Conservation (phyloP, 2,797 vertebrate genomes). For the Anomalospiza imberbis region DNA sequence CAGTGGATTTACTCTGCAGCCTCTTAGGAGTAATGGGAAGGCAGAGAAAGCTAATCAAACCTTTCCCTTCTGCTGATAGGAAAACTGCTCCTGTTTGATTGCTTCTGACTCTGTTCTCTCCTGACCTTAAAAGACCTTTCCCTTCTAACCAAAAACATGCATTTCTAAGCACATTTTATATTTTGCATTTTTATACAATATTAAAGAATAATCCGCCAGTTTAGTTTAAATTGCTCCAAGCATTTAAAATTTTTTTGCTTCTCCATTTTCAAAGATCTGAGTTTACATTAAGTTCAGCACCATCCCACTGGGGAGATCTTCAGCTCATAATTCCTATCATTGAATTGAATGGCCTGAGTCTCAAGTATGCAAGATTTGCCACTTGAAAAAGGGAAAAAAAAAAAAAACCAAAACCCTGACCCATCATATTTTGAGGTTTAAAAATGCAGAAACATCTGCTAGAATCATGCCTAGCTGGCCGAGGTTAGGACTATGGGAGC, state of each 20-base stretch:
- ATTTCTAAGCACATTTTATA: neutral
- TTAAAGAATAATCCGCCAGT: neutral
- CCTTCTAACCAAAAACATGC: neutral
- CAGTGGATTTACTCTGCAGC: neutral
- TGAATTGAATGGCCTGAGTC: neutral
- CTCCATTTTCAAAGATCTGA: constrained; percentile 4
- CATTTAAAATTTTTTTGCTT: neutral
- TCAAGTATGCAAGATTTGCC: neutral
- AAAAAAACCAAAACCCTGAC: neutral
- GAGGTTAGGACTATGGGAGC: constrained; percentile 42
- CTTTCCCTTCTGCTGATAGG: neutral
- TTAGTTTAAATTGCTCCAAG: neutral
- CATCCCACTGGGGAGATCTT: neutral
- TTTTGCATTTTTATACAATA: neutral
- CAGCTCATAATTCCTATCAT: constrained; percentile 23
- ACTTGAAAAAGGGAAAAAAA: neutral
- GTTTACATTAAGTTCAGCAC: neutral
- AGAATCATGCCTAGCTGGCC: constrained; percentile 31
- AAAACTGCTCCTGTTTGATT: neutral
- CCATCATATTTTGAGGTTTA: constrained; percentile 14
- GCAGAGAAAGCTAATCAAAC: neutral
- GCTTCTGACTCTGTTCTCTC: neutral
- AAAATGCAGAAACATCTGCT: constrained; percentile 46
- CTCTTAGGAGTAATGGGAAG: neutral
- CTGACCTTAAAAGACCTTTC: neutral